These are phyloP conservation scores for Trachemys scripta DNA, from an alignment of 2,113 vertebrate genomes.

Conservation along the genomic window DNA sequence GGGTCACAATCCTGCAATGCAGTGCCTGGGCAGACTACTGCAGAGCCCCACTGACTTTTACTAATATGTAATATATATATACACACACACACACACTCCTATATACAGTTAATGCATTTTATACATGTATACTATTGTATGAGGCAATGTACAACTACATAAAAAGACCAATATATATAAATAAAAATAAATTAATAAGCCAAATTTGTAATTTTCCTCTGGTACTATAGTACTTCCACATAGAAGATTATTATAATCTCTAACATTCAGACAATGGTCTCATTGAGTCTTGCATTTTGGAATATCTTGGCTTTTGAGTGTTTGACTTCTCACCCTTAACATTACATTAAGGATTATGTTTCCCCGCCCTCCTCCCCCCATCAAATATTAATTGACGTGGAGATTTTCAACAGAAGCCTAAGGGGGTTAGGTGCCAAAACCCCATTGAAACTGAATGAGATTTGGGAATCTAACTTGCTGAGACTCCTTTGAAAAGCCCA, in stretches of 20 bases:
- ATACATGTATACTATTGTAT: background rate
- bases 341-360: background rate
- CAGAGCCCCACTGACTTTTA: background rate
- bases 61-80: background rate
- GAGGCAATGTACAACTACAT: rapidly evolving
- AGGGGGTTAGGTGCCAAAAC: background rate
- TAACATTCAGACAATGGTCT: background rate
- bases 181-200: background rate
- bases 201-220: background rate
- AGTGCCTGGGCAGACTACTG: background rate
- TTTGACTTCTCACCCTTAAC: background rate
- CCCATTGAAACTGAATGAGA: background rate
- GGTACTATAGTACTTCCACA: background rate
- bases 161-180: background rate
- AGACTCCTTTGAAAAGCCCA: background rate
- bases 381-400: background rate
- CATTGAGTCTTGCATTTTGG: background rate
- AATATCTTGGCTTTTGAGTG: rapidly evolving
- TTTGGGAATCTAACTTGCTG: background rate
- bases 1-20: background rate
- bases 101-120: background rate
- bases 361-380: rapidly evolving
- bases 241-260: background rate
- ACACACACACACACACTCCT: background rate
- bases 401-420: background rate